Base-by-base conservation (phyloP, 2,797 vertebrate genomes). In the Garrulus glandarius region DNA sequence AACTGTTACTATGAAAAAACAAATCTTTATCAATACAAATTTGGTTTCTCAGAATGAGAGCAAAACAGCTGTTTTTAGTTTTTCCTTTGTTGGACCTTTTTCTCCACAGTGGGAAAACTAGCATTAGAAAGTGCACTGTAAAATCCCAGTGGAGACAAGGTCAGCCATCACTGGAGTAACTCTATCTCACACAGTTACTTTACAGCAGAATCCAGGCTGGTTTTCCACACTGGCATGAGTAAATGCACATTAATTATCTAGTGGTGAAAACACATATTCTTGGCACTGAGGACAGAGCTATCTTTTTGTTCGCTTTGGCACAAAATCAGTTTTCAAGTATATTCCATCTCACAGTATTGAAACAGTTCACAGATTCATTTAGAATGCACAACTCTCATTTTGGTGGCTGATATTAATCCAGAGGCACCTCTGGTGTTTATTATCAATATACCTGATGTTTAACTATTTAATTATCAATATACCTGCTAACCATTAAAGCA, bases 201-300 rank as follows among this genome's bases (percentile, higher is more conserved):
- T 19, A 61, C 43, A 84, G 32, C 65, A 86, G 85, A 91, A 95
- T 37, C 52, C 57, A 83, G 77, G 79, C 44, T 93, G 43, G 5
- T 64, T 94, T 96, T 86, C 82, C 67, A 71, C 46, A 47, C 0
- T 57, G 79, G 26, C 79, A 75, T 34, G 76, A 93, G 47, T 69
- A 84, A 93, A 87, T 63, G 27, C 29, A 32, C 67, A 63, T 87
- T 87, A 89, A 91, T 92, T 85, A 91, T 67, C 67, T 82, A 20
- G 70, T 47, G 63, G 59, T 79, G 60, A 94, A 95, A 92, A 92
- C 41, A 82, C 74, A 76, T 84, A 70, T 68, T 75, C 70, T 87
- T 92, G 81, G 78, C 87, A 82, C 27, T 17, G 22, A 84, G 52
- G 75, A 92, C 55, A 94, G 93, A 92, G 67, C 59, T 52, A 76